Evolutionary conservation across 2,888 invertebrate species (phyloP), one percentile per base, ranked within the genome.

Genomic region (Yponomeuta cagnagella): DNA sequence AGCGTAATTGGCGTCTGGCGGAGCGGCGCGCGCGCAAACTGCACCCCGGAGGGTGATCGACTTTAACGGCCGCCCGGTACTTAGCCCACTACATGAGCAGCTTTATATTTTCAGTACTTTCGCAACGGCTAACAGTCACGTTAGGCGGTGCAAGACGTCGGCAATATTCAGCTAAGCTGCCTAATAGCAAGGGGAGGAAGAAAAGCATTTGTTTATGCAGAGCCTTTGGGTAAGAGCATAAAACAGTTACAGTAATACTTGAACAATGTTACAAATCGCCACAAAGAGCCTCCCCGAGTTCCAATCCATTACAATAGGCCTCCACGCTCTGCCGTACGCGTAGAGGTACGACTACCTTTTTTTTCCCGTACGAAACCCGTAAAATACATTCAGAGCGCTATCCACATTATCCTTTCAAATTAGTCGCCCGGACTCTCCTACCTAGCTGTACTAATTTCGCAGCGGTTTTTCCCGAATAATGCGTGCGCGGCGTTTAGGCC

Each of bases 31-130:
- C 75, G 79, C 79, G 77, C 77, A 78, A 78, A 80, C 78, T 75
- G 78, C 79, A 77, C 82, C 82, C 82, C 76, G 74, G 80, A 79
- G 83, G 76, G 80, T 79, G 78, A 82, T 83, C 76, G 76, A 76
- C 78, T 75, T 77, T 81, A 81, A 83, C 82, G 80, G 81, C 79
- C 76, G 75, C 76, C 74, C 74, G 74, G 75, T 76, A 75, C 74
- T 76, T 76, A 58, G 52, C 52, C 74, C 70, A 31, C 70, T 72
- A 71, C 73, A 58, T 58, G 52, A 12, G 15, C 52, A 58, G 52
- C 52, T 58, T 58, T 58, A 58, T 58, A 52, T 52, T 52, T 52
- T 52, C 52, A 52, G 52, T 52, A 52, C 52, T 52, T 58, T 58
- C 15, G 15, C 52, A 12, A 15, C 52, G 52, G 52, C 52, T 58